Evolutionary conservation across 2,797 vertebrate species (phyloP), one percentile per base, ranked within the genome.

Genomic region (Momotus momota): DNA sequence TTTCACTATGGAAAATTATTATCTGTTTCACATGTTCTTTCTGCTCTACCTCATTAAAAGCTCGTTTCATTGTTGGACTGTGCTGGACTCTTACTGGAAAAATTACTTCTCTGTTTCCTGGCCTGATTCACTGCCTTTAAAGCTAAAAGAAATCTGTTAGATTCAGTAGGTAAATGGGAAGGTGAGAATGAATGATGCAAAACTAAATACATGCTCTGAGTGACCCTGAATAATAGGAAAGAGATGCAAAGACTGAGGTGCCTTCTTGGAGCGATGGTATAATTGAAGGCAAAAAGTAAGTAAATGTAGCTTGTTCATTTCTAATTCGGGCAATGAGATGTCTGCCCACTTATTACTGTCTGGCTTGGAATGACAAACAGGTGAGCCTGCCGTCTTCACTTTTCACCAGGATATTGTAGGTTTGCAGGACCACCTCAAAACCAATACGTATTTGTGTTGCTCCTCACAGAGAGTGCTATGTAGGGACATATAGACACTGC

Each of bases 381-480:
- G 92, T 85, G 52, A 96, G 60, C 8, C 40, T 84, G 10, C 9
- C 62, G 3, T 0, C 46, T 79, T 86, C 5, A 5, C 29, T 77
- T 90, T 75, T 27, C 49, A 67, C 8, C 13, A 85, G 64, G 67
- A 78, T 27, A 26, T 23, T 52, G 45, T 41, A 89, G 52, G 71
- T 93, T 95, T 96, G 35, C 74, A 88, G 38, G 25, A 38, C 31
- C 67, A 82, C 83, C 88, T 91, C 90, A 87, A 77, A 85, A 84
- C 41, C 25, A 35, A 12, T 8, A 22, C 52, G 18, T 73, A 14
- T 78, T 78, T 75, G 46, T 62, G 46, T 43, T 85, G 33, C 49
- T 93, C 27, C 71, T 91, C 43, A 48, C 22, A 89, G 57, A 14
- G 86, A 93, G 80, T 4, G 7, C 89, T 94, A 90, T 96, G 81